These are phyloP conservation scores for Andrena trimmerana DNA, from an alignment of 2,888 invertebrate genomes.

Conservation along the genomic window DNA sequence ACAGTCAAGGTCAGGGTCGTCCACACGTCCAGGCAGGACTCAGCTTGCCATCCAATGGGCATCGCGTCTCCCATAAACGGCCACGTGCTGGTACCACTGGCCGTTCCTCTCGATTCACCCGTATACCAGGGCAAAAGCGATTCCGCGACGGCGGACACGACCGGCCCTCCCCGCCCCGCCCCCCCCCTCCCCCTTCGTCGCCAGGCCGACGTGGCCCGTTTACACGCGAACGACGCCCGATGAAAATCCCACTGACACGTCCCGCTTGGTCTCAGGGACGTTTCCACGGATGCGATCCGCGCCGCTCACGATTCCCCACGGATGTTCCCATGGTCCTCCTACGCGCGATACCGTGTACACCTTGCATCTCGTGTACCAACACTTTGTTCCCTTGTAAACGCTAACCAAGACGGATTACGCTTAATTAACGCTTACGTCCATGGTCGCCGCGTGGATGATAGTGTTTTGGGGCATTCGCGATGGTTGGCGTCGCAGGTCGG, in stretches of 20 bases:
- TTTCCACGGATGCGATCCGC: constrained; percentile 53
- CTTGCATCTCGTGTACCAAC: neutral
- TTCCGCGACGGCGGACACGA: constrained; percentile 50
- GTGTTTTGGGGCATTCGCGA: too few species aligned
- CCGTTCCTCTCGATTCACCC: constrained; percentile 55
- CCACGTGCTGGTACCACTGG: constrained; percentile 70
- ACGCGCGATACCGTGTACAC: constrained; percentile 30
- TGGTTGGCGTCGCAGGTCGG: too few species aligned
- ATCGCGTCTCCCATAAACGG: constrained; percentile 78
- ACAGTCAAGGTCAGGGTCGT: constrained; percentile 80
- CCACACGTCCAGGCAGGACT: constrained; percentile 64
- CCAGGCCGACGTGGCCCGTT: constrained; percentile 20
- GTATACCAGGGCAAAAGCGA: constrained; percentile 31
- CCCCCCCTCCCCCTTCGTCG: too few species aligned
- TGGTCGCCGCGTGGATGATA: neutral
- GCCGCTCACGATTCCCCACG: constrained; percentile 11
- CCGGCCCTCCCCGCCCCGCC: constrained; percentile 40
- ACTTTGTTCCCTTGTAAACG: constrained; percentile 11
- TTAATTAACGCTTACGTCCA: constrained; percentile 29
- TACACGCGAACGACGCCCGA: constrained; percentile 24
- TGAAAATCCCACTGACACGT: constrained; percentile 38
- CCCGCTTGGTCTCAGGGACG: constrained; percentile 42
- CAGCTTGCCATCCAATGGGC: constrained; percentile 68
- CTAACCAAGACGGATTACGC: constrained; percentile 5
- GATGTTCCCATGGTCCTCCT: constrained; percentile 56